Percentiles rank a stretch among this genome's conserved stretches.
Conservation (phyloP, 2,888 invertebrate genomes). For the Drosophila setosimentum region DNA sequence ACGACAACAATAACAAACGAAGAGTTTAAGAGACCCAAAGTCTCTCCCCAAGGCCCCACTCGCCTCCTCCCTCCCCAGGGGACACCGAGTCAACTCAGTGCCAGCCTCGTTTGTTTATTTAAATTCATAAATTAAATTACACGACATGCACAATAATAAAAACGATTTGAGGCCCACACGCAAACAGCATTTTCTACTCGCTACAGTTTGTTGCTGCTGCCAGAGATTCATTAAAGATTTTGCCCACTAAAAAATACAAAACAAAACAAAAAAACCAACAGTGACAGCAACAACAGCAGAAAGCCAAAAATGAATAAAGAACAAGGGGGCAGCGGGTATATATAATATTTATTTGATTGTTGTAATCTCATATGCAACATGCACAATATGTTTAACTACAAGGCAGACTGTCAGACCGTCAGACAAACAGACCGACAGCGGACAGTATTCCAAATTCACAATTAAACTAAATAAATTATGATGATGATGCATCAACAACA, state of each 20-base stretch:
- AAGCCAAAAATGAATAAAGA: conserved; percentile 36
- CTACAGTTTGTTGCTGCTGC: conserved; percentile 10
- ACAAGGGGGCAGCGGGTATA: conserved; percentile 27
- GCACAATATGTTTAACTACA: conserved; percentile 62
- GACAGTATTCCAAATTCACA: conserved; percentile 62
- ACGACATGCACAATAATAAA: conserved; percentile 79
- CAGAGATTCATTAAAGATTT: conserved; percentile 78
- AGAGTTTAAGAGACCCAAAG: conserved; percentile 26
- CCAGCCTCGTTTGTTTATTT: conserved; percentile 63
- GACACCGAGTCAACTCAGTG: conserved; percentile 13
- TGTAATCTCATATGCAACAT: conserved; percentile 72
- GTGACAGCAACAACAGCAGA: conserved; percentile 35
- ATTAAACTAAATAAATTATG: conserved; percentile 74
- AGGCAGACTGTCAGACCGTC: conserved; percentile 16
- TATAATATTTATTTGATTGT: conserved; percentile 72
- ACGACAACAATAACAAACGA: conserved; percentile 38
- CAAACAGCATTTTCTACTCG: conserved; percentile 51
- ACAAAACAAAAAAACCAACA: conserved; percentile 29
- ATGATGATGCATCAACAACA: conserved; percentile 38
- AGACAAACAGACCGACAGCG: conserved; percentile 16
- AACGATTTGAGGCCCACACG: conserved; percentile 78
- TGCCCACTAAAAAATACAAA: conserved; percentile 45
- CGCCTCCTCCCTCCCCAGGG: not conserved
- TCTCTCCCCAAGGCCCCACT: not conserved
- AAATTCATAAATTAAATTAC: conserved; percentile 80